Base-by-base conservation (phyloP, 2,113 vertebrate species). In the Oenanthe melanoleuca region DNA sequence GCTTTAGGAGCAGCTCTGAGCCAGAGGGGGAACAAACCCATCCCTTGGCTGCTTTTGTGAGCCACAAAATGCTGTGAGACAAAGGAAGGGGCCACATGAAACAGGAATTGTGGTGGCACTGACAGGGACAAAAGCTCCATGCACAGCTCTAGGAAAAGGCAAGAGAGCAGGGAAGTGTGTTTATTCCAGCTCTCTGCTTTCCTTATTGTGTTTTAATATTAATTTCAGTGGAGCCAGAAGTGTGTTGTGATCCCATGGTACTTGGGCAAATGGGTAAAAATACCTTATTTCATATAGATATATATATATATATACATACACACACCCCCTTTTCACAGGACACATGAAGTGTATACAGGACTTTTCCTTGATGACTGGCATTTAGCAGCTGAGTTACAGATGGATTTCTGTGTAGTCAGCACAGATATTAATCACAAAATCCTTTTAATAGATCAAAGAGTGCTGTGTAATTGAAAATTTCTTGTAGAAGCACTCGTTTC, bases 1-100 rank as follows among this genome's bases (percentile, higher is more conserved):
- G 81, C 96, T 91, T 45, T 40, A 47, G 86, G 78, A 73, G 88
- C 72, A 70, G 22, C 22, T 8, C 69, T 37, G 79, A 84, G 71
- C 44, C 45, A 19, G 56, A 71, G 52, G 13, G 57, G 45, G 56
- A 26, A 72, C 69, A 74, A 38, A 69, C 21, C 45, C 78, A 29
- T 80, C 21, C 6, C 59, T 64, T 16, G 83, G 80, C 63, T 75
- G 3, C 11, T 93, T 34, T 25, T 40, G 73, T 49, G 83, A 49
- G 85, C 52, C 91, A 81, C 86, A 85, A 38, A 89, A 83, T 15
- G 3, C 50, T 77, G 59, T 5, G 12, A 88, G 67, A 82, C 75
- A 85, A 93, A 96, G 83, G 72, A 74, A 55, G 57, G 61, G 71
- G 31, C 86, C 92, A 66, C 88, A 82, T 86, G 89, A 89, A 89